Evolutionary conservation across 2,113 vertebrate genomes (phyloP).

Genomic region (Ia io): DNA sequence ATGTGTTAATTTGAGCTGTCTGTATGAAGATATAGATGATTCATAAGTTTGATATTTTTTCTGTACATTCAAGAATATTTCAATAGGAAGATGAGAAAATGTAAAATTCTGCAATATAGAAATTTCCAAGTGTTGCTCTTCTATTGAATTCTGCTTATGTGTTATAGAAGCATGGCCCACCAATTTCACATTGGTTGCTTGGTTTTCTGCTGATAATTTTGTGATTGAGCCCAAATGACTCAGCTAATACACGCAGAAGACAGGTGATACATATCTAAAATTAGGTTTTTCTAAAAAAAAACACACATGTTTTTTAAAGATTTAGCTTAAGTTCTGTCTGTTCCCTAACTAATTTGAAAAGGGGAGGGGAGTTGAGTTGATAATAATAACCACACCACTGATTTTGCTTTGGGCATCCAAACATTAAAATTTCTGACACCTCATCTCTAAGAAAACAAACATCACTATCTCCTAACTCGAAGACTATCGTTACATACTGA

Average conservation of each 20-base stretch:
- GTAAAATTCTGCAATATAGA: neutral
- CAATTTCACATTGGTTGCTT: constrained; percentile 45
- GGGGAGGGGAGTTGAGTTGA: fast-evolving
- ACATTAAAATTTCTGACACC: neutral
- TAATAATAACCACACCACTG: neutral
- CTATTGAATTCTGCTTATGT: constrained; percentile 50
- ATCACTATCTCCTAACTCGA: neutral
- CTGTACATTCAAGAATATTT: neutral
- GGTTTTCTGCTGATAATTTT: constrained; percentile 39
- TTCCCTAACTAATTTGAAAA: neutral
- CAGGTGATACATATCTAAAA: neutral
- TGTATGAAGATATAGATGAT: neutral
- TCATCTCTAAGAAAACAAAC: neutral
- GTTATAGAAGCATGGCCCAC: neutral
- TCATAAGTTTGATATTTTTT: neutral
- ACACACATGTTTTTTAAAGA: neutral
- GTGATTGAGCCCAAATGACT: neutral
- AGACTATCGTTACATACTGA: neutral
- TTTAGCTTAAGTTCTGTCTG: neutral
- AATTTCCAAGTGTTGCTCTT: neutral
- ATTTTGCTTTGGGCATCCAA: neutral
- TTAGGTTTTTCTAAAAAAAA: neutral
- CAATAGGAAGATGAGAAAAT: neutral
- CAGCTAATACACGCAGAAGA: neutral
- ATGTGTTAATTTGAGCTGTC: neutral